phyloP scores from a whole-genome alignment of 2,797 vertebrate species.

The Decapterus maruadsi region DNA sequence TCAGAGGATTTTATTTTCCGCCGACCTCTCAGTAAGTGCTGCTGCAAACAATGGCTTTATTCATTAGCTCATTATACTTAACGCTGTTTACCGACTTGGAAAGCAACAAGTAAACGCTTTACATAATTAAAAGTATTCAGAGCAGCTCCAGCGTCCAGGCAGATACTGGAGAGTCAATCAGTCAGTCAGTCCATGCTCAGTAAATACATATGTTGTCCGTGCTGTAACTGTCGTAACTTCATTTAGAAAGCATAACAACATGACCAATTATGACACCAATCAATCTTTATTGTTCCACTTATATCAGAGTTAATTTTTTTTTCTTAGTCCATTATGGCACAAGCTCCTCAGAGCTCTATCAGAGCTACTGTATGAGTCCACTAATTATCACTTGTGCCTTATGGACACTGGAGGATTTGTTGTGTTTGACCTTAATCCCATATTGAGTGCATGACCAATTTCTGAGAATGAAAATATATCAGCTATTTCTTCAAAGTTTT shows the following conservation, averaged over 20 bases:
- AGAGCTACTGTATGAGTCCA: background rate
- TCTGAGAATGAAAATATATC: background rate
- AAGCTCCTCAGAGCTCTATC: background rate
- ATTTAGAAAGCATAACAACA: background rate
- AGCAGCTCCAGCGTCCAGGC: background rate
- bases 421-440: constrained; percentile 4
- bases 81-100: background rate
- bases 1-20: constrained; percentile 88
- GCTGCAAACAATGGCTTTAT: constrained; percentile 34
- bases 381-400: background rate
- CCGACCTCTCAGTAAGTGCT: constrained; percentile 91
- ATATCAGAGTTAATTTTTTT: background rate
- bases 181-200: background rate
- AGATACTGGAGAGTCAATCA: background rate
- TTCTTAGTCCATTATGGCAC: background rate
- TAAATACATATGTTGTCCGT: background rate
- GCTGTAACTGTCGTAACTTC: background rate
- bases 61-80: constrained; percentile 23
- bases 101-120: constrained; percentile 4
- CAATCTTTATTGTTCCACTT: background rate
- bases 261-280: background rate
- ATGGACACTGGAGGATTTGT: background rate
- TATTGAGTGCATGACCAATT: background rate
- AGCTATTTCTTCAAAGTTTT: too few relatives aligned
- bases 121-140: constrained; percentile 20